phyloP scores from a whole-genome alignment of 2,888 invertebrate species.

The Diploptera punctata region DNA sequence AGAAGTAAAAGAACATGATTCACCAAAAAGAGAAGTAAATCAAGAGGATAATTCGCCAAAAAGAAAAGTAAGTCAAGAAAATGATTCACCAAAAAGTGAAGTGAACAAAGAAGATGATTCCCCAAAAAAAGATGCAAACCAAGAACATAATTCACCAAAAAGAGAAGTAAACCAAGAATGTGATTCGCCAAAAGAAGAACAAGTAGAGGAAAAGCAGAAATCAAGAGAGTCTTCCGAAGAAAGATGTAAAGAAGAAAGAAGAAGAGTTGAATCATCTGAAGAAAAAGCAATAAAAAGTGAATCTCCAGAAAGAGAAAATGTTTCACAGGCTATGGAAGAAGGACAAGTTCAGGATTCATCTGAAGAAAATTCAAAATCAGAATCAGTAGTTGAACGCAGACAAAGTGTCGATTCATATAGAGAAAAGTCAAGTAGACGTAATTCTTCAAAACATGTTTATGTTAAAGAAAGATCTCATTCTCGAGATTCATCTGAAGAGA shows the following conservation, averaged over 20 bases:
- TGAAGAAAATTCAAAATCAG: background rate
- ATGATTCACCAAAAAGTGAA: slow-evolving; percentile 25
- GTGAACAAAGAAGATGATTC: slow-evolving; percentile 19
- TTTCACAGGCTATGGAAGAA: slow-evolving; percentile 50
- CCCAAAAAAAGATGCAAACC: slow-evolving; percentile 10
- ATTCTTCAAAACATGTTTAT: background rate
- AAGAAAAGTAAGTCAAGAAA: slow-evolving; percentile 3
- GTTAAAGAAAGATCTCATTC: background rate
- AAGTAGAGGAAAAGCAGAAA: slow-evolving; percentile 18
- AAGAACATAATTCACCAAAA: background rate
- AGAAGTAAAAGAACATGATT: background rate
- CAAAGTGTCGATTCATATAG: background rate
- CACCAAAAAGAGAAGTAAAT: too few relatives aligned
- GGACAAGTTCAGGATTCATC: slow-evolving; percentile 44
- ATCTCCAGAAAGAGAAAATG: background rate
- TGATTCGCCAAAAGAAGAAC: background rate
- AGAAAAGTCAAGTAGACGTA: background rate
- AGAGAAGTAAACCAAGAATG: background rate
- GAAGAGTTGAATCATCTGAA: slow-evolving; percentile 7
- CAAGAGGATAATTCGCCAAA: background rate
- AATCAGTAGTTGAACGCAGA: background rate
- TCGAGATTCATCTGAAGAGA: slow-evolving; percentile 1
- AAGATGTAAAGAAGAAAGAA: slow-evolving; percentile 11
- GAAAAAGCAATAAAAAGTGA: background rate
- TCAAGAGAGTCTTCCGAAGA: slow-evolving; percentile 23